phyloP scores from a whole-genome alignment of 1,140 invertebrate genomes.

The Trinorchestia longiramus region DNA sequence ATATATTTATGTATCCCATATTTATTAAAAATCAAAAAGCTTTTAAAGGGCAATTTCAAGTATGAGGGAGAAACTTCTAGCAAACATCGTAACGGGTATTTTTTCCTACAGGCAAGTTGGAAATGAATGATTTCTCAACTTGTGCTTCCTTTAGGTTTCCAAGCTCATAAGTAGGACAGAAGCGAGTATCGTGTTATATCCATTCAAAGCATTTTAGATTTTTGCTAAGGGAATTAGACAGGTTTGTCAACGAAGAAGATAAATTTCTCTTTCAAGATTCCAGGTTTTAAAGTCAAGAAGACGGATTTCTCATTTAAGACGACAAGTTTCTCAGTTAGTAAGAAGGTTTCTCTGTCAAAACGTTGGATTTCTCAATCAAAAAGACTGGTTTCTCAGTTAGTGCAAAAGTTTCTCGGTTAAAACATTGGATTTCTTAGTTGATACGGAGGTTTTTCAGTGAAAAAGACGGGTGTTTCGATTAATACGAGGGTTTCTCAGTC shows the following conservation, averaged over 20 bases:
- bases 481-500: too few species aligned
- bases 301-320: background rate
- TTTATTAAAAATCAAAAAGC: background rate
- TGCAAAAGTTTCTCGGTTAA: too few species aligned
- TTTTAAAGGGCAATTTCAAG: background rate
- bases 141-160: background rate
- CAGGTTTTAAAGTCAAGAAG: too few species aligned
- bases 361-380: too few species aligned
- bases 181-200: background rate
- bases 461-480: too few species aligned
- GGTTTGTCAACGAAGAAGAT: too few species aligned
- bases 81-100: background rate
- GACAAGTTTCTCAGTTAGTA: background rate
- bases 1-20: background rate
- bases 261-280: background rate
- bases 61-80: background rate
- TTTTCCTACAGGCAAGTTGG: background rate
- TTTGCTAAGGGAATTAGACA: background rate
- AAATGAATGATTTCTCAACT: background rate
- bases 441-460: too few species aligned
- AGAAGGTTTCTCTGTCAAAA: too few species aligned
- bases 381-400: too few species aligned
- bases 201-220: background rate
- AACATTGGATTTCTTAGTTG: too few species aligned
- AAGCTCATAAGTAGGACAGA: background rate